A percentile compares a stretch with the other conserved stretches of the same genome.
phyloP scores from a whole-genome alignment of 2,888 invertebrate genomes.

The Lasioglossum zephyrum region DNA sequence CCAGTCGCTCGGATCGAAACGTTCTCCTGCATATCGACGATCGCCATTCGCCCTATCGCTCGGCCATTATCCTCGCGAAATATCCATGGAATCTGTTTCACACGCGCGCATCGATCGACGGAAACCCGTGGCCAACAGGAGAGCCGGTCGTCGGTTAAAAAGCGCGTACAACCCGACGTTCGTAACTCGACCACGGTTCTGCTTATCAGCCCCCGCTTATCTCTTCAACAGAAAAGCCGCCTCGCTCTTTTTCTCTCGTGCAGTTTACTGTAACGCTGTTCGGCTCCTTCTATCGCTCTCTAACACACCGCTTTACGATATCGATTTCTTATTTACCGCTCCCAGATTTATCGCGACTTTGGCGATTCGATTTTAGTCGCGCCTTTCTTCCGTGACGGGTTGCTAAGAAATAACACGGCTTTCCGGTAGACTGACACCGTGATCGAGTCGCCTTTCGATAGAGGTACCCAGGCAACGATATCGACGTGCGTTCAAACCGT shows the following conservation, averaged over 20 bases:
- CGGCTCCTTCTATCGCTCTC: constrained; percentile 4
- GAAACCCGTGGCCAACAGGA: background rate
- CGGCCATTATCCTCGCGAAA: constrained; percentile 59
- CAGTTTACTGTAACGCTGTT: background rate
- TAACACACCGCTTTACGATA: background rate
- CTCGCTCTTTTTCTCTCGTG: background rate
- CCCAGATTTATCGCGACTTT: background rate
- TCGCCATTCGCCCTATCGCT: constrained; percentile 22
- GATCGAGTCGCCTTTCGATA: background rate
- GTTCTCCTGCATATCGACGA: constrained; percentile 70
- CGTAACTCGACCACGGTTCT: constrained; percentile 43
- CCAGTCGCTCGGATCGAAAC: constrained; percentile 68
- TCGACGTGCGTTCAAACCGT: background rate
- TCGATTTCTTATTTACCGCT: constrained; percentile 1
- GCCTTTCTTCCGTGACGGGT: background rate
- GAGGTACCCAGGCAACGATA: background rate
- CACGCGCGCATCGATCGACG: background rate
- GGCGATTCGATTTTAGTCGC: background rate
- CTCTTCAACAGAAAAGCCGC: constrained; percentile 56
- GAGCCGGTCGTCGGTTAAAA: constrained; percentile 5
- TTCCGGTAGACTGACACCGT: no score
- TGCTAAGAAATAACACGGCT: background rate
- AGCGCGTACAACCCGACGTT: constrained; percentile 26
- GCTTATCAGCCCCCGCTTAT: constrained; percentile 68
- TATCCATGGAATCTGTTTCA: background rate